Conservation (phyloP, 2,797 vertebrate species). For the Bovichtus variegatus region DNA sequence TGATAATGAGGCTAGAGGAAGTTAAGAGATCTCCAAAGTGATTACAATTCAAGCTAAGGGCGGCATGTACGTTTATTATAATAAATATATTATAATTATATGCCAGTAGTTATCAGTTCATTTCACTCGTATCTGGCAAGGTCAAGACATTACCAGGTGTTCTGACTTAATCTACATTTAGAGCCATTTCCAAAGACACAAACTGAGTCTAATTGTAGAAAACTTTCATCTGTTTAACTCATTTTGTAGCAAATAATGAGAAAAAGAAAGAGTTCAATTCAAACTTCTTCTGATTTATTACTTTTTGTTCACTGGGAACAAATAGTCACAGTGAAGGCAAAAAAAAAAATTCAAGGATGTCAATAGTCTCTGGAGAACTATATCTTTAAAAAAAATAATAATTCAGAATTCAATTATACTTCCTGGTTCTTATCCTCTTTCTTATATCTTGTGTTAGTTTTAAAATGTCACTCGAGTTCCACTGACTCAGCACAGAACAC, state of each 20-base stretch:
- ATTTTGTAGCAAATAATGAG: not conserved
- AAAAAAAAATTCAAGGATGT: not conserved
- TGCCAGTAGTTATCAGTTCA: not conserved
- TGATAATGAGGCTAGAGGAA: no score
- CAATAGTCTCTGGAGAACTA: not conserved
- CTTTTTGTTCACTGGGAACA: not conserved
- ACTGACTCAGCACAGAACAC: conserved; percentile 31
- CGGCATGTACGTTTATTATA: not conserved
- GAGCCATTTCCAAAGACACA: not conserved
- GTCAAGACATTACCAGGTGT: not conserved
- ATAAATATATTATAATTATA: not conserved
- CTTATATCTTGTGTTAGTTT: conserved; percentile 6
- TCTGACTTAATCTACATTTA: not conserved
- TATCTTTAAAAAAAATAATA: not conserved
- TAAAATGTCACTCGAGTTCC: not conserved
- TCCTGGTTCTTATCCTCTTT: not conserved
- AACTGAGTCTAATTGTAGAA: not conserved
- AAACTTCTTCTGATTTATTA: not conserved
- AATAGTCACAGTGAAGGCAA: not conserved
- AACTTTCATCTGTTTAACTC: not conserved
- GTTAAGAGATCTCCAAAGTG: not conserved
- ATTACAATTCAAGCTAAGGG: not conserved
- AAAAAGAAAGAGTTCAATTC: not conserved
- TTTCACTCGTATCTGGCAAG: no score
- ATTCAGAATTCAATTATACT: not conserved